phyloP scores from a whole-genome alignment of 2,113 vertebrate species.

The Chrysemys picta region DNA sequence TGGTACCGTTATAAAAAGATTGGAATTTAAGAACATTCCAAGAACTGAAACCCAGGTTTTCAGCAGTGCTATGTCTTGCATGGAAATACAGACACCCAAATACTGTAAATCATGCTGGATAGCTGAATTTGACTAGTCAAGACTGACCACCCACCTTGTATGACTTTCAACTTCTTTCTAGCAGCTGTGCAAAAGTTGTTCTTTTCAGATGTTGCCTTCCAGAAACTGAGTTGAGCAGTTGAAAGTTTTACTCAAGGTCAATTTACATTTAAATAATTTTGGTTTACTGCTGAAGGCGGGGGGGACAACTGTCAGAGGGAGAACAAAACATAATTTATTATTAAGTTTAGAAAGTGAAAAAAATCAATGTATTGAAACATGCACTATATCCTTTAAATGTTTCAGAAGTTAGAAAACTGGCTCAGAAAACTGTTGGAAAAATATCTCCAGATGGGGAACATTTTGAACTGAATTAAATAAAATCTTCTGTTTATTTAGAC shows the following conservation, averaged over 20 bases:
- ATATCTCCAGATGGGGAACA: background rate
- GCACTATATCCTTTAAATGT: background rate
- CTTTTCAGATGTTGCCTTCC: background rate
- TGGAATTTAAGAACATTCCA: conserved; percentile 3
- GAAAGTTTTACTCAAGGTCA: conserved; percentile 7
- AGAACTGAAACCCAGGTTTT: background rate
- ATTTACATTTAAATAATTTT: background rate
- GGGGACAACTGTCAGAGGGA: background rate
- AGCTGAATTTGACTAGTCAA: conserved; percentile 21
- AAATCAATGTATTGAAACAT: background rate
- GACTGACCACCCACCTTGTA: conserved; percentile 68
- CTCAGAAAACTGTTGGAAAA: conserved; percentile 35
- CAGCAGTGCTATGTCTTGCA: background rate
- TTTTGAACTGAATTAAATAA: conserved; percentile 26
- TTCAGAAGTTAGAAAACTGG: conserved; percentile 2
- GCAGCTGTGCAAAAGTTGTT: conserved; percentile 26
- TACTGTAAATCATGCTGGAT: background rate
- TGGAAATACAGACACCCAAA: conserved; percentile 13
- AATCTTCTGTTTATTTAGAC: conserved; percentile 18
- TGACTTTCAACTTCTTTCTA: conserved; percentile 25
- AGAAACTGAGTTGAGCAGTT: background rate
- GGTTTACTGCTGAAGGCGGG: background rate
- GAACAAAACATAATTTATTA: background rate
- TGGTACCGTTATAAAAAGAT: background rate
- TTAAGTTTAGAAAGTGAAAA: background rate